Conservation (phyloP, 2,113 vertebrate species). For the Percopsis transmontana region DNA sequence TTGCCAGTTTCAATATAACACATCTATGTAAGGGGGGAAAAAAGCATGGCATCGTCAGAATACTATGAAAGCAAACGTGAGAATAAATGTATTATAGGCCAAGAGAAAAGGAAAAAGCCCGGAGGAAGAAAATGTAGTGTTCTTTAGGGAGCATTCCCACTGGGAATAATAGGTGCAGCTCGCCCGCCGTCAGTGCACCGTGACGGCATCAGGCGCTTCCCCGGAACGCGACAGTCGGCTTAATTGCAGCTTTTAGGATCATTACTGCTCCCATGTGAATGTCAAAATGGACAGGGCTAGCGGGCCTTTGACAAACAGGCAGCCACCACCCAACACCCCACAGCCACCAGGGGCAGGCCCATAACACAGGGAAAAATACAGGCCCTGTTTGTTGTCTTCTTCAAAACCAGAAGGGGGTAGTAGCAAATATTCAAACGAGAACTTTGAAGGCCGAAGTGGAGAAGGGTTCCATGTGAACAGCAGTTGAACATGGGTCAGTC, state of each 20-base stretch:
- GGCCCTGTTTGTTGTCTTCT: slow-evolving; percentile 56
- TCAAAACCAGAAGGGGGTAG: slow-evolving; percentile 19
- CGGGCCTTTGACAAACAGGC: slow-evolving; percentile 75
- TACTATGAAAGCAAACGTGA: slow-evolving; percentile 15
- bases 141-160: slow-evolving; percentile 70
- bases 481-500: no score
- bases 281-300: slow-evolving; percentile 78
- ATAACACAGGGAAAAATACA: slow-evolving; percentile 58
- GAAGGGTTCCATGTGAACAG: no score
- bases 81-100: slow-evolving; percentile 34
- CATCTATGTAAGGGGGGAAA: not conserved
- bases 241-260: slow-evolving; percentile 85
- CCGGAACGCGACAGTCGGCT: slow-evolving; percentile 76
- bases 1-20: not conserved
- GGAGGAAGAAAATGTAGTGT: slow-evolving; percentile 52
- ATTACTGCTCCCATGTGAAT: slow-evolving; percentile 82
- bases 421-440: not conserved
- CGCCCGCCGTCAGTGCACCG: slow-evolving; percentile 38
- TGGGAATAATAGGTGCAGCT: slow-evolving; percentile 73
- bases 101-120: not conserved
- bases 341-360: slow-evolving; percentile 62
- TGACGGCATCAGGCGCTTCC: slow-evolving; percentile 70
- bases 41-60: not conserved
- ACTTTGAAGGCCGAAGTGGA: no score
- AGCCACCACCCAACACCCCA: slow-evolving; percentile 62